phyloP scores from a whole-genome alignment of 2,888 invertebrate genomes.

The Mechanitis mazaeus region DNA sequence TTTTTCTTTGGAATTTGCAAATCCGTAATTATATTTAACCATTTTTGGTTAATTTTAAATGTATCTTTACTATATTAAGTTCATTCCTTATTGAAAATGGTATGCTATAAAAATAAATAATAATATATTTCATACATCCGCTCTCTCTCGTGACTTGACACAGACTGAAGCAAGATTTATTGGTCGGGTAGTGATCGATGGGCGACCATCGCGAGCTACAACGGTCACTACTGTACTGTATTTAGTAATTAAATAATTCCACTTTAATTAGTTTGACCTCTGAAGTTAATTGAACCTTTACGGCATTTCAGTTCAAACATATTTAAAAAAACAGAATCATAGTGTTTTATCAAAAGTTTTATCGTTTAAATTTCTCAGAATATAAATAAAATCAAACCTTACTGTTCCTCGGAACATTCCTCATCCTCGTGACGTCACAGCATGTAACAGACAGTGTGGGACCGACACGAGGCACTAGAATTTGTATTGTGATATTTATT shows the following conservation, averaged over 20 bases:
- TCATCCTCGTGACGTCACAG: conserved; percentile 45
- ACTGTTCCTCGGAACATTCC: conserved; percentile 29
- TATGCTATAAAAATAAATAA: too few species aligned
- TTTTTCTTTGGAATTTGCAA: background rate
- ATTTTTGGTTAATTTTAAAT: conserved; percentile 3
- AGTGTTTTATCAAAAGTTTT: background rate
- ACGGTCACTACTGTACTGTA: conserved; percentile 56
- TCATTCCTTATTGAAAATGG: too few species aligned
- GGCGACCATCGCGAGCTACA: conserved; percentile 43
- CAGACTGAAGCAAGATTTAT: conserved; percentile 54
- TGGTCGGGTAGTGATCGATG: conserved; percentile 70
- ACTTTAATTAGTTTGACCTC: conserved; percentile 1
- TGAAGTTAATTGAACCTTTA: background rate
- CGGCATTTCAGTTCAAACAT: background rate
- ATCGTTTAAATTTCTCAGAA: conserved; percentile 16
- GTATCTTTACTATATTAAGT: background rate
- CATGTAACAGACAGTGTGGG: conserved; percentile 66
- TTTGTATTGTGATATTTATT: conserved; percentile 71
- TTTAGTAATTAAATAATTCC: background rate
- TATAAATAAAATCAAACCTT: conserved; percentile 19
- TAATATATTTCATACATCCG: conserved; percentile 5
- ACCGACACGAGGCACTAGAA: conserved; percentile 54
- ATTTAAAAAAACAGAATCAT: background rate
- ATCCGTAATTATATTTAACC: background rate
- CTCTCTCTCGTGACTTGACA: conserved; percentile 26